Conservation (phyloP, 2,113 vertebrate genomes). For the Pholis gunnellus region DNA sequence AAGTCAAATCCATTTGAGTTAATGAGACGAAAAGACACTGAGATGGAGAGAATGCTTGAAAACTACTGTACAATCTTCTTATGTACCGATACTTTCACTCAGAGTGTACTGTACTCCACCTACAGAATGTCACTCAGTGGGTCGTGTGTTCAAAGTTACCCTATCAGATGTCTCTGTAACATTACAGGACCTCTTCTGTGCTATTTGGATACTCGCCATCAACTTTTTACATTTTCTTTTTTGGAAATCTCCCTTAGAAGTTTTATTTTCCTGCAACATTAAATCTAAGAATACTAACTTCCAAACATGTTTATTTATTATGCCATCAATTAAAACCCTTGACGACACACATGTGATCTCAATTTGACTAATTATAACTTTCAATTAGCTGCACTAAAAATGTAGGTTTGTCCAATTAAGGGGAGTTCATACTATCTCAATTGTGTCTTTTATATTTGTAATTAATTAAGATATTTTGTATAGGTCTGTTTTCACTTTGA, state of each 20-base stretch:
- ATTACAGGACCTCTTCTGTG: neutral
- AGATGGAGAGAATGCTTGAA: neutral
- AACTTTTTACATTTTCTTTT: neutral
- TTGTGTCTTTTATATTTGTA: neutral
- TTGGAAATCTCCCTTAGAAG: neutral
- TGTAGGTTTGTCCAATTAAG: neutral
- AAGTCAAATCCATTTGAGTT: slow-evolving; percentile 86
- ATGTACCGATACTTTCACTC: neutral
- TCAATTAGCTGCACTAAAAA: neutral
- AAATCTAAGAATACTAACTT: neutral
- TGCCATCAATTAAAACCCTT: neutral
- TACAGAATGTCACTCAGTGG: neutral
- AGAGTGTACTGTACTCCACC: neutral
- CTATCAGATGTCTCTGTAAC: neutral
- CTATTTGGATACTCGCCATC: neutral
- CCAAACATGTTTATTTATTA: neutral
- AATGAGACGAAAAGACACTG: slow-evolving; percentile 72
- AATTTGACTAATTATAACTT: neutral
- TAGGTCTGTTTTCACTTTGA: neutral
- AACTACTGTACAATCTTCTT: neutral
- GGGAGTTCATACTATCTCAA: neutral
- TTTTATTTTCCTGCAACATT: neutral
- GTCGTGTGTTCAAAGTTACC: neutral
- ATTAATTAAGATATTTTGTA: neutral
- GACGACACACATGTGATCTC: neutral